These are phyloP conservation scores for Dichetophora obliterata DNA, from an alignment of 2,888 invertebrate genomes.

Conservation along the genomic window DNA sequence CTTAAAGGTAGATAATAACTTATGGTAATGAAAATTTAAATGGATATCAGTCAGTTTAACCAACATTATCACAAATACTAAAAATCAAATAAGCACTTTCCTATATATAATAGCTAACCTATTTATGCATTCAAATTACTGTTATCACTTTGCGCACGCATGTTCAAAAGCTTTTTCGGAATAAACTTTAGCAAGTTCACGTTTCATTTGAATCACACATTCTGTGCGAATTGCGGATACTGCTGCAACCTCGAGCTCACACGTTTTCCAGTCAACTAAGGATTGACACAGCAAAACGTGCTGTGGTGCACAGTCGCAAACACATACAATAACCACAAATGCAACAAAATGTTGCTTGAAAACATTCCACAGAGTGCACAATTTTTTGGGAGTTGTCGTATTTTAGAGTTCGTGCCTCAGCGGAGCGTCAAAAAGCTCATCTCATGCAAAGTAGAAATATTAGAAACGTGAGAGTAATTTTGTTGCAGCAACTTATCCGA, in stretches of 20 bases:
- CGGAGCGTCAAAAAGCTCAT: background rate
- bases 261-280: conserved; percentile 29
- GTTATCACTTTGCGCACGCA: no score
- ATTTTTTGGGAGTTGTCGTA: background rate
- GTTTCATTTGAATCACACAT: background rate
- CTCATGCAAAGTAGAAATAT: no score
- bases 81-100: no score
- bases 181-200: no score
- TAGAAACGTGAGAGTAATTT: no score
- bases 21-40: no score
- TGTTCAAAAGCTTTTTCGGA: no score
- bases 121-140: no score
- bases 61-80: no score
- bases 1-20: no score
- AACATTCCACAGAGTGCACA: background rate
- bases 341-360: background rate
- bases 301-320: background rate
- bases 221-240: background rate
- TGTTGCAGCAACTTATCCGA: background rate
- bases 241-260: background rate
- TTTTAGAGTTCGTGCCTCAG: background rate
- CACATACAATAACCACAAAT: background rate
- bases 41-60: no score
- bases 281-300: background rate
- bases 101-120: no score